Evolutionary conservation across 2,888 invertebrate species (phyloP), one percentile per base, ranked within the genome.

Genomic region (Therioaphis trifolii): DNA sequence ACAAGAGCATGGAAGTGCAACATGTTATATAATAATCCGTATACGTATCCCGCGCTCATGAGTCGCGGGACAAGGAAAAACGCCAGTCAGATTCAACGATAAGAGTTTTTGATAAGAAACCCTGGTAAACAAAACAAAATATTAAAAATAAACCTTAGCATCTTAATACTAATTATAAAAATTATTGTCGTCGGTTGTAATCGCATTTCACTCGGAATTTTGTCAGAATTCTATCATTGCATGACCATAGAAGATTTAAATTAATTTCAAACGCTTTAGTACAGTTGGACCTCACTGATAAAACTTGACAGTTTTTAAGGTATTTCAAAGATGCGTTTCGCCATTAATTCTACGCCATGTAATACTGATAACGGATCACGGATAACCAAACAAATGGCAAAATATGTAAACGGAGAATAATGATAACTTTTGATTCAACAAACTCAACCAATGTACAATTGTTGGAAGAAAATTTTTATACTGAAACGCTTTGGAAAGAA

Each of bases 381-480:
- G 18, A 46, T 61, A 72, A 80, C 58, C 71, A 80, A 71, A 80
- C 71, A 80, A 71, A 43, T 46, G n/a, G 29, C 79, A 58, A 69
- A 35, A 27, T 40, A 21, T 61, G 71, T 58, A 58, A 80, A 72
- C 71, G 29, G 24, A 72, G 21, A 46, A 15, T 18, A 63, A 21
- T 24, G 49, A 66, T 77, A 66, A 21, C 9, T 49, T 35, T 40
- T 40, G 4, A 18, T 40, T 15, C 7, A 27, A 21, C 24, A 5
- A 5, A 24, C 58, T 27, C 75, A 4, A 58, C 24, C 55, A 55
- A 46, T 46, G 46, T 11, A 9, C 2, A 55, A 55, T 21, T 55
- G 55, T 21, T 21, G 21, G 55, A 55, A 21, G 21, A 21, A 55
- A 21, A 7, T n/a, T 55, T 55, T 55, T 55, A 11, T 18, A 52